Base-by-base conservation (phyloP, 2,113 vertebrate genomes). In the Eulacestoma nigropectus region DNA sequence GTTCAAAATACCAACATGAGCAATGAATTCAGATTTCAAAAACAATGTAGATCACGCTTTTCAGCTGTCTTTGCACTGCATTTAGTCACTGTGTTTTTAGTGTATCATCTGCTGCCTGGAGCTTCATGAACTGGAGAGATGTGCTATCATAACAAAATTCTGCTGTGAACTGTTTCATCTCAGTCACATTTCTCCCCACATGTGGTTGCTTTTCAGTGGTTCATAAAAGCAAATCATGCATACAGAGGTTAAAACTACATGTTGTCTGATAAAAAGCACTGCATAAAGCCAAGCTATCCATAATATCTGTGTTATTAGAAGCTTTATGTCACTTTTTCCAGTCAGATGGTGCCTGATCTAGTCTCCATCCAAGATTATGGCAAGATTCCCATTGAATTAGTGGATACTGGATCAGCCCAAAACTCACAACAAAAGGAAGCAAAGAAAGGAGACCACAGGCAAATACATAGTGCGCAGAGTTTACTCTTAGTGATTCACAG, bases 261-360 rank as follows among this genome's bases (percentile, higher is more conserved):
- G 17, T 42, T 83, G 32, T 87, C 46, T 87, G 60, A 72, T 30
- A 26, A 80, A 94, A 85, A 85, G 16, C 39, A 44, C 22, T 27
- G 16, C 37, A 77, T 32, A 92, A 77, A 90, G 59, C 55, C 59
- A 70, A 83, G 19, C n/a, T 57, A 59, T 65, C 89, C 41, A 79
- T 47, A 92, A 52, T 80, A 84, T 83, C 67, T 86, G 39, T 91
- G 56, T 86, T 96, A 63, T 85, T 85, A 88, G 68, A 91, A 94
- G 29, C 4, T 3, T 86, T 68, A 65, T 67, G 76, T 95, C 87
- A 90, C 33, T 90, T 95, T 83, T 96, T 91, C 89, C 90, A 90
- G 67, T 70, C 75, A 91, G 78, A 52, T 78, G 68, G 37, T 87
- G 50, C 42, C 30, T 65, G 63, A 77, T 83, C 67, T 62, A 69